Percentiles rank a stretch among this genome's conserved stretches.
Conservation (phyloP, 1,140 invertebrate genomes). For the Leptestheria dahalacensis region DNA sequence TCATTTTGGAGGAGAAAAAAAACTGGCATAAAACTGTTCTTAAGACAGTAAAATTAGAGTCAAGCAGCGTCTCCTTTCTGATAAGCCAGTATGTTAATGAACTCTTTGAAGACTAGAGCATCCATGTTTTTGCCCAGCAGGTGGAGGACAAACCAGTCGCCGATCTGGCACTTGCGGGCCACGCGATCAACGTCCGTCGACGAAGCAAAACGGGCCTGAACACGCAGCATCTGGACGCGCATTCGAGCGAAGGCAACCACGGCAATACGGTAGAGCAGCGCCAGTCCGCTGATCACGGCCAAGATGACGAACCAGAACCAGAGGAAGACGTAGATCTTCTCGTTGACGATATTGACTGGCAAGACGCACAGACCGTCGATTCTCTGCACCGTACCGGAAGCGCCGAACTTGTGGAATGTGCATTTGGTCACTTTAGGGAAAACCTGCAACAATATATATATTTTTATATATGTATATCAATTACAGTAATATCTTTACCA, state of each 20-base stretch:
- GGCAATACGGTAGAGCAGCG: slow-evolving; percentile 41
- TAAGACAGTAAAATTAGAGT: no score
- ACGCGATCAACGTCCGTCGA: slow-evolving; percentile 21
- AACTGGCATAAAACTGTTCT: no score
- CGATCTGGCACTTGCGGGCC: slow-evolving; percentile 25
- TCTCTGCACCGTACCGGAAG: slow-evolving; percentile 35
- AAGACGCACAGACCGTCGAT: slow-evolving; percentile 33
- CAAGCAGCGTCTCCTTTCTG: slow-evolving; percentile 46
- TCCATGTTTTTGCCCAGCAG: slow-evolving; percentile 37
- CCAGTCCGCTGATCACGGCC: slow-evolving; percentile 40
- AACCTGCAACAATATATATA: slow-evolving; percentile 31
- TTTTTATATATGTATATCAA: background rate
- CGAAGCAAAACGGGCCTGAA: slow-evolving; percentile 15
- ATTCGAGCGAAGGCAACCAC: slow-evolving; percentile 31
- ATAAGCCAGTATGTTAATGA: slow-evolving; percentile 50
- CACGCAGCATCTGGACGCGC: slow-evolving; percentile 20
- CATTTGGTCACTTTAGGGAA: slow-evolving; percentile 86
- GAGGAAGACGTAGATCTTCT: slow-evolving; percentile 34
- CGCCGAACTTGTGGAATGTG: slow-evolving; percentile 80
- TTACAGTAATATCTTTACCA: no score
- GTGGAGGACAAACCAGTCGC: slow-evolving; percentile 30
- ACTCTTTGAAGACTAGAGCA: slow-evolving; percentile 69
- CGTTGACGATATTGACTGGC: slow-evolving; percentile 36
- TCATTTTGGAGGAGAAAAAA: no score
- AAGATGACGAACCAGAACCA: slow-evolving; percentile 60